Conservation (phyloP, 1,140 invertebrate genomes). For the Trachelipus rathkii region DNA sequence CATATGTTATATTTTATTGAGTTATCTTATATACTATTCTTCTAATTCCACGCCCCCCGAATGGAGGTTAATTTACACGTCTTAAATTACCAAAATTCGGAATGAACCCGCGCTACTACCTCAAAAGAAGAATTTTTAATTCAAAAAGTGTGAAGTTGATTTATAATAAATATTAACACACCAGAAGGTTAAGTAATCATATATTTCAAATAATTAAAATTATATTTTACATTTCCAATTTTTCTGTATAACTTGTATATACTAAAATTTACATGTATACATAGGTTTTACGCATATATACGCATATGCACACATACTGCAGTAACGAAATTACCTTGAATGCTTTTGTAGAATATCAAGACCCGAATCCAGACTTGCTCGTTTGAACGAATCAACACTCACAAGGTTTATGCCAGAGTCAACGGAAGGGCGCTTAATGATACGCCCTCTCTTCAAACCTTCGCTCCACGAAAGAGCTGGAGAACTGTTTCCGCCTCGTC, state of each 20-base stretch:
- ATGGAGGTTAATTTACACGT: no score
- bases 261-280: slow-evolving; percentile 47
- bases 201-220: no score
- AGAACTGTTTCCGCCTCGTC: slow-evolving; percentile 38
- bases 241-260: not conserved
- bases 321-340: slow-evolving; percentile 49
- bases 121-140: no score
- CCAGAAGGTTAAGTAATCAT: no score
- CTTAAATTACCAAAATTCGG: no score
- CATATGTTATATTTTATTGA: no score
- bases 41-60: no score
- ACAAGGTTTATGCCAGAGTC: slow-evolving; percentile 75
- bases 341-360: slow-evolving; percentile 46
- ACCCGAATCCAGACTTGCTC: slow-evolving; percentile 51
- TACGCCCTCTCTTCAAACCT: slow-evolving; percentile 43
- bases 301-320: not conserved
- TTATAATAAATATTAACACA: no score
- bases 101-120: no score
- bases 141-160: no score
- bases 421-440: slow-evolving; percentile 72
- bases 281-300: slow-evolving; percentile 51
- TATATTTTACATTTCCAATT: no score
- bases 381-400: slow-evolving; percentile 42
- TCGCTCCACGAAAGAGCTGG: slow-evolving; percentile 51
- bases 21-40: no score